A percentile compares a stretch with the other conserved stretches of the same genome.
Conservation (phyloP, 1,140 invertebrate genomes). For the Heliconius hewitsoni region DNA sequence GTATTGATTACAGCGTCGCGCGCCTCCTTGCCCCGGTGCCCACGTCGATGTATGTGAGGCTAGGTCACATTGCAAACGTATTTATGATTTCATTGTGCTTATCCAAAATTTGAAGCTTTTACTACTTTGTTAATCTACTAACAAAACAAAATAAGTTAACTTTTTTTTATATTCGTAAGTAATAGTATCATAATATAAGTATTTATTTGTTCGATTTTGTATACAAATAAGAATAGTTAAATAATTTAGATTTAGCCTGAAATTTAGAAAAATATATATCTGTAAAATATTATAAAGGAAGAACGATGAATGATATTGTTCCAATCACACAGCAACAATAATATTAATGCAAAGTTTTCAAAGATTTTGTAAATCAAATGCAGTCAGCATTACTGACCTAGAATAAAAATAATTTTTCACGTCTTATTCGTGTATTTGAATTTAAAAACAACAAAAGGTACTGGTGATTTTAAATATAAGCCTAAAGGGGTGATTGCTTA, state of each 20-base stretch:
- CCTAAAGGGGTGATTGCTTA: too few relatives aligned
- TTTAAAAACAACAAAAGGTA: too few relatives aligned
- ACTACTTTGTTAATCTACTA: background rate
- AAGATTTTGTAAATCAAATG: too few relatives aligned
- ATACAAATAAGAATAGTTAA: background rate
- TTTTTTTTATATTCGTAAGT: background rate
- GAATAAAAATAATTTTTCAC: too few relatives aligned
- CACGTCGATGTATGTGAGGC: slow-evolving; percentile 34
- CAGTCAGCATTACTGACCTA: too few relatives aligned
- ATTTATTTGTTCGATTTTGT: background rate
- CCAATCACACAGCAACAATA: too few relatives aligned
- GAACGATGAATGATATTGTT: too few relatives aligned
- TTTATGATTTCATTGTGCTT: background rate
- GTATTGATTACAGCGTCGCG: slow-evolving; percentile 61
- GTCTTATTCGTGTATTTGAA: too few relatives aligned
- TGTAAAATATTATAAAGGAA: too few relatives aligned
- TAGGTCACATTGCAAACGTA: slow-evolving; percentile 33
- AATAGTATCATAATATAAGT: background rate
- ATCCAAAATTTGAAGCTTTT: background rate
- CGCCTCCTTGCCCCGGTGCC: slow-evolving; percentile 43
- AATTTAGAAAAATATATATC: background rate
- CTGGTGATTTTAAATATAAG: too few relatives aligned
- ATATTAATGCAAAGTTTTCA: too few relatives aligned
- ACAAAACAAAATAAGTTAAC: background rate
- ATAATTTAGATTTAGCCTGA: background rate